Conservation (phyloP, 1,140 invertebrate genomes). For the Dolichoris vasculosae region DNA sequence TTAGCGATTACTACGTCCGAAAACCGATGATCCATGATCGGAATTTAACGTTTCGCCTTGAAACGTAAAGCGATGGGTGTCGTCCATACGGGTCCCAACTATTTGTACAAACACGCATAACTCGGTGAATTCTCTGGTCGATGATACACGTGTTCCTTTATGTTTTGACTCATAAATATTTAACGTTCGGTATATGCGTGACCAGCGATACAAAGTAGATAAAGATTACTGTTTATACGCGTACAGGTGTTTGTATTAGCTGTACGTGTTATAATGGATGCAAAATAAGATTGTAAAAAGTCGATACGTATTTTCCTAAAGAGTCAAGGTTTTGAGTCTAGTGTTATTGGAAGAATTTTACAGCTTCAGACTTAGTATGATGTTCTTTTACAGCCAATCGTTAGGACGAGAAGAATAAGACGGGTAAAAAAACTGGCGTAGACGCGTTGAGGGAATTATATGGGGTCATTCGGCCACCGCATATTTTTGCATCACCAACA, state of each 20-base stretch:
- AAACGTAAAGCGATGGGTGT: not conserved
- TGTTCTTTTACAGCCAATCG: constrained; percentile 17
- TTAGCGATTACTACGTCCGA: not conserved
- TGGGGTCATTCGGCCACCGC: not conserved
- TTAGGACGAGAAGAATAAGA: not conserved
- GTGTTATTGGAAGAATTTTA: constrained; percentile 29
- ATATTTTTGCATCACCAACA: not conserved
- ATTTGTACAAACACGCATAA: not conserved
- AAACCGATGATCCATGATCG: not conserved
- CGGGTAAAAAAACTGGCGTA: not conserved
- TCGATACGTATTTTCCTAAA: constrained; percentile 11
- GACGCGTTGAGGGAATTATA: not conserved
- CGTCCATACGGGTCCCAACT: not conserved
- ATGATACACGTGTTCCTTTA: not conserved
- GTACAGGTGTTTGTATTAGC: not conserved
- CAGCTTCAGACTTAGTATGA: not conserved
- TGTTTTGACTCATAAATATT: constrained; percentile 38
- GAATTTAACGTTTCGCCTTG: not conserved
- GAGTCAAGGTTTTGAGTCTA: not conserved
- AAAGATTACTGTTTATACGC: not conserved
- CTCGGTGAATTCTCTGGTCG: not conserved
- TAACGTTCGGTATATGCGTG: constrained; percentile 44
- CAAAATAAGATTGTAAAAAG: constrained; percentile 4
- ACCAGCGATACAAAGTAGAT: constrained; percentile 33
- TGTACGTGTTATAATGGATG: not conserved